Evolutionary conservation across 1,140 invertebrate species (phyloP).

Genomic region (Aricia agestis): DNA sequence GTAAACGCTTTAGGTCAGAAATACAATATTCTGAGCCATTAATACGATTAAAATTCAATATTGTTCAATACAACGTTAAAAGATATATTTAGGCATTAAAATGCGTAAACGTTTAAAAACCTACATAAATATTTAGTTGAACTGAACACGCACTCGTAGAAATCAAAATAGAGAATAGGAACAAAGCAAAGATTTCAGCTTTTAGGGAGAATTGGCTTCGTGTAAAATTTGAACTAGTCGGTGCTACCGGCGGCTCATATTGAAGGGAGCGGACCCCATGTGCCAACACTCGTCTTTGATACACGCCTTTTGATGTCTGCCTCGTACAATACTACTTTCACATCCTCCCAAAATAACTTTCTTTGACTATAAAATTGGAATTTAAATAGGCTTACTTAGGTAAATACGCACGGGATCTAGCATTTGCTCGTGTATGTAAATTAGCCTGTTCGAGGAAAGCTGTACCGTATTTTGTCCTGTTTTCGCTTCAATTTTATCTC

Average conservation of each 20-base stretch:
- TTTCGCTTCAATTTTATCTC: too few species aligned
- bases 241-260: conserved; percentile 45
- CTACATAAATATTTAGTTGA: neutral
- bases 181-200: conserved; percentile 30
- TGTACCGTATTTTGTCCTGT: too few species aligned
- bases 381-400: conserved; percentile 35
- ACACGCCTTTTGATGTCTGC: conserved; percentile 68
- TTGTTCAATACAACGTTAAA: too few species aligned
- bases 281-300: conserved; percentile 68
- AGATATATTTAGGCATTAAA: too few species aligned
- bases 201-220: conserved; percentile 37
- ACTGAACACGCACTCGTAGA: neutral
- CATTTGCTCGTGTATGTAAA: conserved; percentile 17
- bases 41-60: too few species aligned
- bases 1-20: too few species aligned
- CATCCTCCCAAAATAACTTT: conserved; percentile 57
- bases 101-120: too few species aligned
- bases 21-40: too few species aligned
- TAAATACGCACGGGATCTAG: conserved; percentile 9
- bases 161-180: conserved; percentile 11
- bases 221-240: conserved; percentile 58
- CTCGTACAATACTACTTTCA: conserved; percentile 60
- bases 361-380: conserved; percentile 52
- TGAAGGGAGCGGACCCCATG: conserved; percentile 56
- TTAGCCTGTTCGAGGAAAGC: neutral